A percentile compares a stretch with the other conserved stretches of the same genome.
phyloP scores from a whole-genome alignment of 2,113 vertebrate species.

The Tautogolabrus adspersus region DNA sequence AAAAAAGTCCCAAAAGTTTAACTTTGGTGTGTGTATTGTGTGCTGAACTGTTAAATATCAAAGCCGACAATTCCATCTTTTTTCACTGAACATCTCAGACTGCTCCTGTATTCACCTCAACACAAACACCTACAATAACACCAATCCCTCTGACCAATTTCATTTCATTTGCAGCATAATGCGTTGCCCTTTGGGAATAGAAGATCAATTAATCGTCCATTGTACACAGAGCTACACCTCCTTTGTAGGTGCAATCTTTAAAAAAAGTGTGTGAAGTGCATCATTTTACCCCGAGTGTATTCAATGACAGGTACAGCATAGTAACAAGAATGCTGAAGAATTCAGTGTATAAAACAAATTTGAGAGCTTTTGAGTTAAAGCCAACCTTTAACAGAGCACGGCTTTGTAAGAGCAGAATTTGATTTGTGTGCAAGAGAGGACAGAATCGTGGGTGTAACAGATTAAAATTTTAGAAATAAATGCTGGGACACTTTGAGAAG shows the following conservation, averaged over 20 bases:
- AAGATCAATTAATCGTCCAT: conserved; percentile 34
- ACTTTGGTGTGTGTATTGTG: background rate
- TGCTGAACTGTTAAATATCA: conserved; percentile 2
- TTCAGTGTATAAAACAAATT: conserved; percentile 1
- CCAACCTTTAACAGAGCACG: background rate
- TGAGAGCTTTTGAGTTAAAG: background rate
- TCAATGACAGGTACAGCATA: background rate
- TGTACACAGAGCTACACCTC: conserved; percentile 13
- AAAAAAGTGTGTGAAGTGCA: conserved; percentile 18
- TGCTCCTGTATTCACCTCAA: conserved; percentile 27
- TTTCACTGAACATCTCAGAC: background rate
- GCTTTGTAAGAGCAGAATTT: background rate
- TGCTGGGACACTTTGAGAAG: no score
- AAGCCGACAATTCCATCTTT: conserved; percentile 12
- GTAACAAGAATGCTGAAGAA: background rate
- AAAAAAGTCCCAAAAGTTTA: conserved; percentile 14
- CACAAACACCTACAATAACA: conserved; percentile 46
- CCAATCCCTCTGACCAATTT: conserved; percentile 39
- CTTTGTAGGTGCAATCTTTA: background rate
- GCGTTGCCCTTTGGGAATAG: conserved; percentile 33
- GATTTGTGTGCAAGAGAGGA: background rate
- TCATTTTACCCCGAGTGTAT: conserved; percentile 10
- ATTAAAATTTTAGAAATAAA: background rate
- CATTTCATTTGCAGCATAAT: conserved; percentile 40
- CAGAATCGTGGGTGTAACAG: background rate